A percentile compares a stretch with the other conserved stretches of the same genome.
Conservation (phyloP, 2,113 vertebrate species). For the Poicephalus gulielmi region DNA sequence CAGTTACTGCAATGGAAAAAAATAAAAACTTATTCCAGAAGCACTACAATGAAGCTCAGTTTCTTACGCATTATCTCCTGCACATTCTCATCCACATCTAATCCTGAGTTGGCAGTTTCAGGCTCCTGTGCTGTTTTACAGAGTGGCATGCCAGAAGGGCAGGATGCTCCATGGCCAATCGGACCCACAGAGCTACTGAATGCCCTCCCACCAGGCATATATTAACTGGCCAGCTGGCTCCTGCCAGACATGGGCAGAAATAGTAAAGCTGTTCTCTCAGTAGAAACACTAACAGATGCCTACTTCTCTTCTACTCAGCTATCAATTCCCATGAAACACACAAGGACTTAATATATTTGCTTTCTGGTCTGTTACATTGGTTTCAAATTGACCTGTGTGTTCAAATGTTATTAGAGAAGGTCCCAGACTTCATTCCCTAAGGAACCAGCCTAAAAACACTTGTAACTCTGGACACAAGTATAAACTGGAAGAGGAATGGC, state of each 20-base stretch:
- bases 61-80: background rate
- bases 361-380: background rate
- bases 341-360: background rate
- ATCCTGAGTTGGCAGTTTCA: background rate
- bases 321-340: background rate
- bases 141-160: background rate
- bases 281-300: background rate
- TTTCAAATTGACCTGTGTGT: background rate
- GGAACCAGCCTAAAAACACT: background rate
- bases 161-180: fast-evolving
- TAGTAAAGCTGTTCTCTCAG: background rate
- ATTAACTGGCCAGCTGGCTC: background rate
- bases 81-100: background rate
- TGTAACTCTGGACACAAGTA: background rate
- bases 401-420: background rate
- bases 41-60: background rate
- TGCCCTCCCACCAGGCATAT: background rate
- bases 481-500: background rate
- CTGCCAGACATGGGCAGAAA: background rate
- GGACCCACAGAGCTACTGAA: background rate
- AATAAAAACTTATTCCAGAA: background rate
- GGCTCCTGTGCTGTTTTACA: background rate
- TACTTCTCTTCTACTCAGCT: background rate
- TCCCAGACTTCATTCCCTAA: background rate
- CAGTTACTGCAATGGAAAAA: background rate